A percentile compares a stretch with the other conserved stretches of the same genome.
Conservation (phyloP, 35 echinoderm and acorn worm genomes). For the Lytechinus variegatus region DNA sequence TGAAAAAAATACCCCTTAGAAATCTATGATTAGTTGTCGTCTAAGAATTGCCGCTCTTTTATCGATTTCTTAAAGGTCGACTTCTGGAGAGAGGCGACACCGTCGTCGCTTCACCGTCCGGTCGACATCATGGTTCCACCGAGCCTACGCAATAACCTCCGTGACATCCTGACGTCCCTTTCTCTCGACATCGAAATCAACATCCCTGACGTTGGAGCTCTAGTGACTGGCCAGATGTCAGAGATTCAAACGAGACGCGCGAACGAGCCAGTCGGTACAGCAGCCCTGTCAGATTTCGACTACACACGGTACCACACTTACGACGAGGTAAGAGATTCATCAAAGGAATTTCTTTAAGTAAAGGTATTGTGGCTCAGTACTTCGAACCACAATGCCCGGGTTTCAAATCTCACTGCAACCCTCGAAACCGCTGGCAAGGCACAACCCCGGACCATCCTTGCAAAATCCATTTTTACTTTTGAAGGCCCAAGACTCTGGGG, state of each 20-base stretch:
- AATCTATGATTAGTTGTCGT: no score
- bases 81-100: conserved; percentile 70
- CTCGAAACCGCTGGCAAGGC: no score
- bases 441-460: no score
- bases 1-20: no score
- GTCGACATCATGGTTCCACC: conserved; percentile 85
- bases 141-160: conserved; percentile 7
- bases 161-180: conserved; percentile 45
- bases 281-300: conserved; percentile 64
- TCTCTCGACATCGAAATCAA: conserved; percentile 56
- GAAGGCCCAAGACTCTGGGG: no score
- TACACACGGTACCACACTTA: conserved; percentile 82
- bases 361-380: no score
- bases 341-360: no score
- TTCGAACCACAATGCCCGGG: no score
- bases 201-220: conserved; percentile 43
- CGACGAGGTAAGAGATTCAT: conserved; percentile 62
- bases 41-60: no score
- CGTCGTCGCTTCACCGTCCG: not conserved
- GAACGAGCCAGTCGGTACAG: not conserved
- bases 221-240: conserved; percentile 7
- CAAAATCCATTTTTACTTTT: no score
- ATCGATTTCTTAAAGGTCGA: conserved; percentile 54
- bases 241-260: not conserved
- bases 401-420: no score